Percentiles rank a stretch among this genome's conserved stretches.
Evolutionary conservation across 2,113 vertebrate species (phyloP).

Genomic region (Aptenodytes forsteri): DNA sequence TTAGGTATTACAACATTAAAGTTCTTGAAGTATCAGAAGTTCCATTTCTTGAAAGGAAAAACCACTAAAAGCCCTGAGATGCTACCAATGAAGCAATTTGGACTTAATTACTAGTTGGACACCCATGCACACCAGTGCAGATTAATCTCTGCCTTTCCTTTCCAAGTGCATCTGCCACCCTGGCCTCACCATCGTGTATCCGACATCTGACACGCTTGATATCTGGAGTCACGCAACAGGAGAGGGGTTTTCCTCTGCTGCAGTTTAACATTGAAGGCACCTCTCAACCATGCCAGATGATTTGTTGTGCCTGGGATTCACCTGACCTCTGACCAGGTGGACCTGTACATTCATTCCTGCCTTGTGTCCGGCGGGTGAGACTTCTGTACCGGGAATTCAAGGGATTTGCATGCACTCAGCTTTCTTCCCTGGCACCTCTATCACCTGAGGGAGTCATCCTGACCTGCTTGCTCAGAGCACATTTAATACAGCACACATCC

Average conservation of each 20-base stretch:
- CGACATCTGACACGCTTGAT: accelerated
- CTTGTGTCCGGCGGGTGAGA: neutral
- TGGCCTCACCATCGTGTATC: neutral
- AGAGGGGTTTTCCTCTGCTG: neutral
- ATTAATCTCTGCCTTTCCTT: neutral
- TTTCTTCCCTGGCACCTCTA: neutral
- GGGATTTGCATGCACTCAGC: neutral
- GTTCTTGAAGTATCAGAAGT: neutral
- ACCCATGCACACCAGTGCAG: accelerated
- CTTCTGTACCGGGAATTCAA: neutral
- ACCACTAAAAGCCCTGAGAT: neutral
- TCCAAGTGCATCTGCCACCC: neutral
- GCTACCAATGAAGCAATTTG: neutral
- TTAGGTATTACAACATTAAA: neutral
- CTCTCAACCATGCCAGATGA: neutral
- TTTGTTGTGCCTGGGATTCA: neutral
- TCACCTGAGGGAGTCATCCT: neutral
- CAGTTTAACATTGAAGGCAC: neutral
- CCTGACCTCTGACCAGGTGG: neutral
- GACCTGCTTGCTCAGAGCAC: neutral
- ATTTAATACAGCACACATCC: neutral
- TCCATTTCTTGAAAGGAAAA: neutral
- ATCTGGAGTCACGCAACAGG: neutral
- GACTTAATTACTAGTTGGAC: neutral
- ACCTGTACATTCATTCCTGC: neutral